Percentiles rank a stretch among this genome's conserved stretches.
phyloP scores from a whole-genome alignment of 2,113 vertebrate species.

The Otus sunia region DNA sequence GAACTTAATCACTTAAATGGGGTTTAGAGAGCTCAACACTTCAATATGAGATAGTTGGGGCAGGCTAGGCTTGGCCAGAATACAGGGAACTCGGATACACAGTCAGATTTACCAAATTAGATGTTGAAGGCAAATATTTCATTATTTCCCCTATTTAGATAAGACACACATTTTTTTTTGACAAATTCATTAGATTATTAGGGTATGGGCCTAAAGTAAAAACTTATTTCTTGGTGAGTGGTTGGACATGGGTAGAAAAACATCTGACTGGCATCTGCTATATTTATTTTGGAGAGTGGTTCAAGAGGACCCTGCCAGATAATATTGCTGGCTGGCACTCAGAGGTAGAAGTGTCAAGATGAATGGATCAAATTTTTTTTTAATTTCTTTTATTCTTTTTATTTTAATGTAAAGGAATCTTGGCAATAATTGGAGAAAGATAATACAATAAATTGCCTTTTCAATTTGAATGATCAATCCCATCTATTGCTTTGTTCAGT shows the following conservation, averaged over 20 bases:
- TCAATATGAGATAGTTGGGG: background rate
- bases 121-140: background rate
- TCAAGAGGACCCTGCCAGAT: background rate
- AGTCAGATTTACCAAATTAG: background rate
- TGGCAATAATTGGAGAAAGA: background rate
- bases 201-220: background rate
- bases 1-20: background rate
- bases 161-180: background rate
- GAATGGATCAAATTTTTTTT: background rate
- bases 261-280: background rate
- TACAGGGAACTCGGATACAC: background rate
- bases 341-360: background rate
- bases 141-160: background rate
- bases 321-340: background rate
- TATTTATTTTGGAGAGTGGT: slow-evolving; percentile 15
- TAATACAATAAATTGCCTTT: background rate
- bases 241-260: background rate
- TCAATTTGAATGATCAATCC: background rate
- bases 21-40: background rate
- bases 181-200: background rate
- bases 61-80: background rate
- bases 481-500: background rate
- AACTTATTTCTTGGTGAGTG: background rate
- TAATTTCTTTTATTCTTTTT: background rate
- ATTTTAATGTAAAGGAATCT: background rate